Evolutionary conservation across 2,113 vertebrate species (phyloP), one percentile per base, ranked within the genome.

Genomic region (Rhombomys opimus): DNA sequence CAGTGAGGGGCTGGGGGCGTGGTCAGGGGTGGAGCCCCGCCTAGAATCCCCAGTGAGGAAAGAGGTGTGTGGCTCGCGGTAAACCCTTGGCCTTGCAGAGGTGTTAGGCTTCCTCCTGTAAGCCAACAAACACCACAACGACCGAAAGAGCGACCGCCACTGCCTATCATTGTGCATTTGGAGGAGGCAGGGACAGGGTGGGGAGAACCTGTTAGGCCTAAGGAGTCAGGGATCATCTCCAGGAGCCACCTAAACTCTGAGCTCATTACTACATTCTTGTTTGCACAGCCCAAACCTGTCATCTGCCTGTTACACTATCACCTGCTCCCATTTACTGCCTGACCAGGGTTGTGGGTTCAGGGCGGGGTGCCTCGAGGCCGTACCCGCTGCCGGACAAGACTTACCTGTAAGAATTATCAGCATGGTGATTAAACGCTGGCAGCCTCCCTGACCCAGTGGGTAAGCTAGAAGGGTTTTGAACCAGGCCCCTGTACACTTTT

Each of bases 231-330:
- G 1, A 72, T 11, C 41, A 3, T 70, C 87, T 50, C 52, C 46
- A 7, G 77, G 12, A 10, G 3, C 27, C 5, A 0, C 63, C 18
- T 15, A 57, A 15, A 57, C 57, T 15, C 11, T 57, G 12, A 57
- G 57, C 57, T 77, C 73, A 22, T 22, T 1, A 23, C 75, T 17
- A 81, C n/a, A 20, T 57, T 72, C 77, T 20, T 18, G 54, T 32
- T 57, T 35, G 18, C 41, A 18, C 72, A 80, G 4, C 32, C 5
- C 35, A 1, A 46, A 41, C 7, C 89, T 65, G 80, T 52, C 54
- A 10, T 35, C 52, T 25, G 63, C 27, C 41, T 32, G 61, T 18
- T 2, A 1, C 57, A 38, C 4, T 4, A 35, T 46, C 1, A 0
- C 61, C 20, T 38, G 12, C 11, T 35, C 22, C 54, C 72, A 38